Base-by-base conservation (phyloP, 2,888 invertebrate genomes). In the Bellardia pandia region DNA sequence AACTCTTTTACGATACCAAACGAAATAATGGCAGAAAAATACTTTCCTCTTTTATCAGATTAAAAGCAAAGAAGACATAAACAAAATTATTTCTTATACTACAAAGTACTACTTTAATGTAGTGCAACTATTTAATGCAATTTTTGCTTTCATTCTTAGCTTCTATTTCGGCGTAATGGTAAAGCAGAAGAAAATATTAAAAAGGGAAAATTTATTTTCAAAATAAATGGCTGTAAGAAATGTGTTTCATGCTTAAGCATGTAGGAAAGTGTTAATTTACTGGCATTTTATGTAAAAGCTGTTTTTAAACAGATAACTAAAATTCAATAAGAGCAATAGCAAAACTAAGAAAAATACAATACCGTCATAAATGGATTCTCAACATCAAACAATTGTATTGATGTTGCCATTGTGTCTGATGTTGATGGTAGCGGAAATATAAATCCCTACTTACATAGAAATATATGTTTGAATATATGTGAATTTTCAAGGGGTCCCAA, bases 351-450 rank as follows among this genome's bases (percentile, higher is more conserved):
- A 33, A 3, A 60, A 11, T 53, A 53, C 9, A 23, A 23, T 56
- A 23, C 14, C 33, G 8, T 60, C 60, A 37, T 60, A 60, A 60
- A 37, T 60, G 13, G 33, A 37, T 51, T 69, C 8, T 37, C 11
- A 71, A 71, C 11, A 16, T 14, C 33, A 71, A 37, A 11, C 51
- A 71, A 40, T 58, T 40, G 72, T 72, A 40, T 37, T 72, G 23
- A 56, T 56, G 72, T 11, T 72, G 23, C n/a, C 72, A 58, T 23
- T 56, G 42, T 58, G 72, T 58, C 42, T 72, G 42, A 23, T 30
- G 56, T 0, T 56, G 23, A 23, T 56, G 56, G 5, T 2, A 23
- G 23, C 56, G 56, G 56, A 56, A 23, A 56, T 23, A 23, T 23
- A 56, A 23, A 56, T 23, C 9, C 16, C 2, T 3, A 23, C 3